Evolutionary conservation across 2,888 invertebrate genomes (phyloP), one percentile per base, ranked within the genome.

Genomic region (Neria commutata): DNA sequence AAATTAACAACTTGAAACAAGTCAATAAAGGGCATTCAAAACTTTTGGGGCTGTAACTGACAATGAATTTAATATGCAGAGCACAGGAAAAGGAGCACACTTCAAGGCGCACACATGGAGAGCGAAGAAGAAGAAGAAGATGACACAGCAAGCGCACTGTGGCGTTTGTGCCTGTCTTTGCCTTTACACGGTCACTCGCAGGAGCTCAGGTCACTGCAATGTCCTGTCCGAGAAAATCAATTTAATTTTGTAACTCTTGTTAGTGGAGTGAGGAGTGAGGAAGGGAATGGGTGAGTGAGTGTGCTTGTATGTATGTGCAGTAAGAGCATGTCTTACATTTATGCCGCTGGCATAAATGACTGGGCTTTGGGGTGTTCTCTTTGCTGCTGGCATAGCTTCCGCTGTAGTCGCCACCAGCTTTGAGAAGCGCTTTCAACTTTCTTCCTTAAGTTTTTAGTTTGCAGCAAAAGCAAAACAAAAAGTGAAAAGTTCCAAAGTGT

Each of bases 211-310:
- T 51, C 51, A 21, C 17, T 37, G 34, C 37, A 51, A 34, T 23
- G 51, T 51, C n/a, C 37, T 4, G 37, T 8, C 54, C 46, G 46
- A 51, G 51, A 46, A 53, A 54, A 54, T 54, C 54, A 54, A 54
- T 54, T 54, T 54, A 54, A 54, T 54, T 46, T 46, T 54, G 26
- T n/a, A n/a, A n/a, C n/a, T n/a, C n/a, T n/a, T n/a, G n/a, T n/a
- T n/a, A n/a, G n/a, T n/a, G n/a, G n/a, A n/a, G n/a, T n/a, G n/a
- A n/a, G n/a, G n/a, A n/a, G n/a, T n/a, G n/a, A n/a, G n/a, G n/a
- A n/a, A n/a, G n/a, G n/a, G n/a, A n/a, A n/a, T n/a, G n/a, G n/a
- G n/a, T n/a, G n/a, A n/a, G n/a, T n/a, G n/a, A n/a, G n/a, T n/a
- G n/a, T n/a, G n/a, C n/a, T n/a, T n/a, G n/a, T n/a, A n/a, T n/a